A percentile compares a stretch with the other conserved stretches of the same genome.
These are phyloP conservation scores for Loripinus fragilis DNA, from an alignment of 2,888 invertebrate species.

Conservation along the genomic window DNA sequence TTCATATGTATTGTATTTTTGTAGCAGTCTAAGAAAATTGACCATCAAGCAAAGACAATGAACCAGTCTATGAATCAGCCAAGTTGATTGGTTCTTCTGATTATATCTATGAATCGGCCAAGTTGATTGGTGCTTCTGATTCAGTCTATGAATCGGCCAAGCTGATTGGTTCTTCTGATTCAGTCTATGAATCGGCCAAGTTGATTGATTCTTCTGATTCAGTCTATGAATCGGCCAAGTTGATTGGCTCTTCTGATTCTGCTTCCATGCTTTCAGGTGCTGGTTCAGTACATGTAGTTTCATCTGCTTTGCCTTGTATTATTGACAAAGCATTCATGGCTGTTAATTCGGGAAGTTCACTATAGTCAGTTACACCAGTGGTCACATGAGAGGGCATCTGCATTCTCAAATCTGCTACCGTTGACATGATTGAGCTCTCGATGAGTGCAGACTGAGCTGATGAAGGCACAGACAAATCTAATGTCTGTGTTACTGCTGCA, in stretches of 20 bases:
- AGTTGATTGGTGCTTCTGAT: slow-evolving; percentile 57
- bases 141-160: slow-evolving; percentile 51
- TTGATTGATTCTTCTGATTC: background rate
- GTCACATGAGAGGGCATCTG: slow-evolving; percentile 50
- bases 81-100: slow-evolving; percentile 59
- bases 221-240: slow-evolving; percentile 53
- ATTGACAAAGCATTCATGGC: slow-evolving; percentile 58
- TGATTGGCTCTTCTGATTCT: slow-evolving; percentile 57
- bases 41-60: too few species aligned
- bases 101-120: slow-evolving; percentile 54
- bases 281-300: background rate
- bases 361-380: slow-evolving; percentile 53
- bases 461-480: slow-evolving; percentile 16
- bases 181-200: background rate
- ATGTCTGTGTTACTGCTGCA: slow-evolving; percentile 46
- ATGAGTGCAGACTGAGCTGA: background rate
- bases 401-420: slow-evolving; percentile 40
- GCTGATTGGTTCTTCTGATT: slow-evolving; percentile 58
- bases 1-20: too few species aligned
- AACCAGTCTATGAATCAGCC: slow-evolving; percentile 47
- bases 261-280: background rate
- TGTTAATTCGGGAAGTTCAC: slow-evolving; percentile 57
- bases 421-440: background rate
- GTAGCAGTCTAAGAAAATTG: too few species aligned
- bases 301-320: slow-evolving; percentile 51